phyloP scores from a whole-genome alignment of 2,797 vertebrate genomes.

The Gallirallus australis region DNA sequence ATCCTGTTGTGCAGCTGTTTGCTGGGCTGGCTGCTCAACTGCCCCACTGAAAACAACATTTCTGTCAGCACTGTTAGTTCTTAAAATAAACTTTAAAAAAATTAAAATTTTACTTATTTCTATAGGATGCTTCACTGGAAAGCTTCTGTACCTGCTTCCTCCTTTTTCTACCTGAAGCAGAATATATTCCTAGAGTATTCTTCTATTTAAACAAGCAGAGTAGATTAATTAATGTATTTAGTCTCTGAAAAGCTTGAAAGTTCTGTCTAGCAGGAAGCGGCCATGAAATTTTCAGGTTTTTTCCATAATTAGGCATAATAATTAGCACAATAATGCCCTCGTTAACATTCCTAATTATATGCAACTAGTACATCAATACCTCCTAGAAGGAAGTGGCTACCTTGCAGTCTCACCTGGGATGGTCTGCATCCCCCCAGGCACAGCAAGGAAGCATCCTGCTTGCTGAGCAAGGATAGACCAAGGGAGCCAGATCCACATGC shows the following conservation, averaged over 20 bases:
- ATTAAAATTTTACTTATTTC: background rate
- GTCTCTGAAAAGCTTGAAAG: conserved; percentile 1
- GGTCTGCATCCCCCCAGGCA: background rate
- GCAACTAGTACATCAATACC: background rate
- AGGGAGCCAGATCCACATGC: background rate
- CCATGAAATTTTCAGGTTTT: background rate
- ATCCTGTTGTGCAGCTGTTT: background rate
- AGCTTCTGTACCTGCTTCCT: background rate
- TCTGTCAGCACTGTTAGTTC: background rate
- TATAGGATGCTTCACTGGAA: background rate
- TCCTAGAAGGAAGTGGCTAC: background rate
- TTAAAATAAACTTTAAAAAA: too few species aligned
- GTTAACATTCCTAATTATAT: conserved; percentile 39
- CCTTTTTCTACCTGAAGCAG: background rate
- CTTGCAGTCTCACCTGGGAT: background rate
- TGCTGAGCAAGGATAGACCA: background rate
- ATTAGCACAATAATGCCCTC: conserved; percentile 52
- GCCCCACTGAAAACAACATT: background rate
- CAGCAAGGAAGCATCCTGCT: background rate
- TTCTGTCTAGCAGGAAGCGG: conserved; percentile 32
- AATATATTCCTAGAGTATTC: background rate
- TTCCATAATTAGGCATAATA: conserved; percentile 43
- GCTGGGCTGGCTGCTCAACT: background rate
- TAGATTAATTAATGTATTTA: conserved; percentile 39
- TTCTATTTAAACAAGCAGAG: background rate